These are phyloP conservation scores for Umimayanthus kanabou DNA, from an alignment of 92 coral and sea anemone species.

Conservation along the genomic window DNA sequence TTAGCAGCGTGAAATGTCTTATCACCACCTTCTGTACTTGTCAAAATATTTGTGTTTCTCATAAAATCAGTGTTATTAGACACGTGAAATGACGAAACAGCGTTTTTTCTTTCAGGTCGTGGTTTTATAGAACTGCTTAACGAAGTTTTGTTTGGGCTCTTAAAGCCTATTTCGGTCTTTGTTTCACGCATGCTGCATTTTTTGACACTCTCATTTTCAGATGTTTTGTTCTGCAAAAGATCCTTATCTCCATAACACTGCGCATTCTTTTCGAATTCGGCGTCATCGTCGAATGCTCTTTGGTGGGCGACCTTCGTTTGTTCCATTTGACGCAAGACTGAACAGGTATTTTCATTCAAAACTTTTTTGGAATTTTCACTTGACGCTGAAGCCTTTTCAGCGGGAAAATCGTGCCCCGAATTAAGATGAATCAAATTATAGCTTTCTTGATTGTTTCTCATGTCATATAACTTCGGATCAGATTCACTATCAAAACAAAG, in stretches of 20 bases:
- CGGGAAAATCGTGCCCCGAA: neutral
- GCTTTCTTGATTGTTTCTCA: constrained; percentile 30
- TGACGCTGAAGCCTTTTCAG: neutral
- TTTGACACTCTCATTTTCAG: constrained; percentile 5
- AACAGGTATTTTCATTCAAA: neutral
- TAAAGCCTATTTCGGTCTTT: neutral
- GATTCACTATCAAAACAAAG: constrained; percentile 32
- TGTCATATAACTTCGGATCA: neutral
- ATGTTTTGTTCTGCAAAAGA: constrained; percentile 12
- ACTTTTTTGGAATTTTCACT: constrained; percentile 6
- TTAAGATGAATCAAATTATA: constrained; percentile 10
- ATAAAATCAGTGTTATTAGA: constrained; percentile 29
- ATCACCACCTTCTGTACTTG: constrained; percentile 23
- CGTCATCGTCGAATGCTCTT: constrained; percentile 2
- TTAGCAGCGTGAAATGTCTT: constrained; percentile 35
- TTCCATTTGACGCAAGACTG: neutral
- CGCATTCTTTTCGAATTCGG: constrained; percentile 6
- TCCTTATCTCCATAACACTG: constrained; percentile 11
- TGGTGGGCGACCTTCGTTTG: neutral
- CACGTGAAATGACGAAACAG: constrained; percentile 6
- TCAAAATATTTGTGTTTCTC: constrained; percentile 39
- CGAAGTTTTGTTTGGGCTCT: neutral
- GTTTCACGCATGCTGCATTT: neutral
- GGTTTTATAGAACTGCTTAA: neutral
- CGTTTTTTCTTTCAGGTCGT: constrained; percentile 6